Evolutionary conservation across 2,888 invertebrate genomes (phyloP), one percentile per base, ranked within the genome.

Genomic region (Metalampra italica): DNA sequence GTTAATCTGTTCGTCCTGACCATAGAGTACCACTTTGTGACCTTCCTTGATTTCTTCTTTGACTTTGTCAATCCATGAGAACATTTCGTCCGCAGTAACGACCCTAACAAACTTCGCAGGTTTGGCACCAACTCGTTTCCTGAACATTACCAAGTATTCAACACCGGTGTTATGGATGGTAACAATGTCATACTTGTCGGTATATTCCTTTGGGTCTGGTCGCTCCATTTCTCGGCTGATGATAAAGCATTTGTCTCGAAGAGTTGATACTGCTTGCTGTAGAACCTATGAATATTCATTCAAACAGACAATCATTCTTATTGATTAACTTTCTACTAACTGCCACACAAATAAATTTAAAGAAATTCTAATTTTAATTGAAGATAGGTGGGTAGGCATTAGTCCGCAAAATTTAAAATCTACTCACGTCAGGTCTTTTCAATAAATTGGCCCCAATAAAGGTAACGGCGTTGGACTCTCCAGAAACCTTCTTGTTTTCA

Each of bases 1-100:
- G 69, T 91, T 95, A 8, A 92, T 82, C 1, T 90, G 87, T 48
- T 94, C 92, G 56, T 92, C 91, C 72, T 94, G 92, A 0, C 92
- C 86, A 13, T 95, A 92, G 0, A 97, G 71, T 0, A 95, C 83
- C 0, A 94, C 76, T 63, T 92, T 91, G 11, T 85, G 80, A 0
- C 81, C 79, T 30, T 78, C 76, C 48, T 82, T 78, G 0, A 78
- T 63, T 38, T 89, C 84, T 48, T 90, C 88, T 57, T 79, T 91
- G 55, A 71, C 71, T 62, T 82, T 78, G 41, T 90, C 83, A 14
- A 93, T 69, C 93, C 93, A 93, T 0, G 78, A 60, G 56, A 84
- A 92, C 0, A 67, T 65, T 5, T 80, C 65, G 38, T 90, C 86
- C 1, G 72, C 60, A 2, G 83, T 74, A 3, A 73, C 57, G 9